Base-by-base conservation (phyloP, 2,797 vertebrate genomes). In the Myotis myotis region DNA sequence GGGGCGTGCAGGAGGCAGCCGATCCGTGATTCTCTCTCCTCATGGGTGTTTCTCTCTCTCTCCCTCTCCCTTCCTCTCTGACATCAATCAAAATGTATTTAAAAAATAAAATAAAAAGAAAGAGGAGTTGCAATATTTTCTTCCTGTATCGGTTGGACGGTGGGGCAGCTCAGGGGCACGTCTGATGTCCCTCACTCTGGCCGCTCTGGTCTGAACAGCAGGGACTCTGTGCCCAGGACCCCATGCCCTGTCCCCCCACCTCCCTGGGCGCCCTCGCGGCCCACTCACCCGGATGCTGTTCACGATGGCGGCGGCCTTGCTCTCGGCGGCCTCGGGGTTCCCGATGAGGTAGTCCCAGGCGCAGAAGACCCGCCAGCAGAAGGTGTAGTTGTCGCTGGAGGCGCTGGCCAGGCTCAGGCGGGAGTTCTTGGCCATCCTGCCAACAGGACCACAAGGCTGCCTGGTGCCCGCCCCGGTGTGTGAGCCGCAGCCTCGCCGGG, bases 311-410 rank as follows among this genome's bases (percentile, higher is more conserved):
- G 99, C 99, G 6, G 99, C 99, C 98, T 99, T 99, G 98, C 99
- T 99, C 97, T 99, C 99, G 0, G 99, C 99, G 47, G 99, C 99
- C 97, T 99, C 99, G 0, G 99, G 99, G 96, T 99, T 99, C 74
- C 99, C 99, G 47, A 99, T 99, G 95, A 99, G 98, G 95, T 99
- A 99, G 96, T 99, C 99, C 99, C 99, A 99, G 57, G 99, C 99
- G 70, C 99, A 99, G 97, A 99, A 99, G 3, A 99, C 98, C n/a
- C 99, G 98, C 99, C 99, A 99, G 96, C 99, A 99, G 98, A 99
- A 99, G 0, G 99, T 99, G 87, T 99, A 99, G 97, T 99, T 99
- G 98, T 99, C 99, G 89, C 99, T 98, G 9, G 99, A 99, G 13
- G 99, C 99, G 0, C 99, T 99, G 88, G 99, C 99, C 64, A 99